phyloP scores from a whole-genome alignment of 2,888 invertebrate species.

The Mesopsocus fuscifrons region DNA sequence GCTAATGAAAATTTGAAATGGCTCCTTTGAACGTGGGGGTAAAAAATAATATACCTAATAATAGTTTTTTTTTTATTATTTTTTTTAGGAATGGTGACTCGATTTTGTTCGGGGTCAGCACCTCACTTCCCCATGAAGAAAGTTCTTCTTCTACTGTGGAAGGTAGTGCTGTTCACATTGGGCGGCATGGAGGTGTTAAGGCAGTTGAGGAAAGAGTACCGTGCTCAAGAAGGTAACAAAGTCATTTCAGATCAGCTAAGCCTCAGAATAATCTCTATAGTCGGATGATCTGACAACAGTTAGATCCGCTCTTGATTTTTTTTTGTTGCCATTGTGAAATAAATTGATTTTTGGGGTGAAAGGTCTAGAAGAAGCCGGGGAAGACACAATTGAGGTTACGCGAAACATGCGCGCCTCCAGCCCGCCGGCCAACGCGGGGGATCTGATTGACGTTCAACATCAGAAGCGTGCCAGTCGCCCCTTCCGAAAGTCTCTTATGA shows the following conservation, averaged over 20 bases:
- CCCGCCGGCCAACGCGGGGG: constrained; percentile 82
- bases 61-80: too few relatives aligned
- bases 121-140: constrained; percentile 99
- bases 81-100: constrained; percentile 88
- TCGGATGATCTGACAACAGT: too few relatives aligned
- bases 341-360: too few relatives aligned
- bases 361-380: constrained; percentile 55
- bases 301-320: too few relatives aligned
- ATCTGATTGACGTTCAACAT: constrained; percentile 71
- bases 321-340: too few relatives aligned
- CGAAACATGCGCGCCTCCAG: constrained; percentile 86
- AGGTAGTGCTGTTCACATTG: constrained; percentile 74
- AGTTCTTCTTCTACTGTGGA: constrained; percentile 87
- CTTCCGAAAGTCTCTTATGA: constrained; percentile 50
- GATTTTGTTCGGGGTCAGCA: constrained; percentile 86
- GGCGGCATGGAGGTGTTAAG: constrained; percentile 79
- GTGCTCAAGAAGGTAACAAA: constrained; percentile 14
- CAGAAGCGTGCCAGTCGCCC: constrained; percentile 24
- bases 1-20: neutral
- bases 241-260: too few relatives aligned
- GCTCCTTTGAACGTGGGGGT: too few relatives aligned
- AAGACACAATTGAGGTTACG: constrained; percentile 91
- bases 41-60: too few relatives aligned
- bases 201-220: constrained; percentile 39
- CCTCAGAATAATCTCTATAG: too few relatives aligned